Conservation (phyloP, 1,140 invertebrate species). For the Pollicipes pollicipes region DNA sequence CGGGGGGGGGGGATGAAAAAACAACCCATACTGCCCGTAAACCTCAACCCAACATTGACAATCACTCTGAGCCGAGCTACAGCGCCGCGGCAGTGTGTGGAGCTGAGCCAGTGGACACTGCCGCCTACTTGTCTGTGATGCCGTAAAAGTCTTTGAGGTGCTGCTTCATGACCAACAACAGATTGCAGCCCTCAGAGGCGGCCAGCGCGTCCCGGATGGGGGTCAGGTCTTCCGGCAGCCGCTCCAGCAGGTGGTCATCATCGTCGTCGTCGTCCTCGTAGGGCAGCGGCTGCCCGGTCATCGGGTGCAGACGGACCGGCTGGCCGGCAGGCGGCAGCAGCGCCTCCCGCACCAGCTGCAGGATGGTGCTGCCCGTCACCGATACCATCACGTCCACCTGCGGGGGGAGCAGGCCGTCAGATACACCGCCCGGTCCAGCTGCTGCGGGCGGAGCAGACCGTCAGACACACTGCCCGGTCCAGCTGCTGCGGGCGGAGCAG, state of each 20-base stretch:
- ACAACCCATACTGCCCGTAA: too few species aligned
- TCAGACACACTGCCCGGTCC: too few species aligned
- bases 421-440: too few species aligned
- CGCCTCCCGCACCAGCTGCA: constrained; percentile 74
- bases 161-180: constrained; percentile 80
- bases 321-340: constrained; percentile 24
- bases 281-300: constrained; percentile 24
- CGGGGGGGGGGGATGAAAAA: too few species aligned
- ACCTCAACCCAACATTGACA: too few species aligned
- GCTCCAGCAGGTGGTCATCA: constrained; percentile 53
- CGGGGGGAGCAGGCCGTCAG: too few species aligned
- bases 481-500: too few species aligned
- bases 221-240: constrained; percentile 56
- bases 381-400: constrained; percentile 24
- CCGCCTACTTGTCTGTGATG: constrained; percentile 62
- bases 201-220: constrained; percentile 65
- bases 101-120: not conserved
- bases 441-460: too few species aligned
- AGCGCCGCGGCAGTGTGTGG: too few species aligned
- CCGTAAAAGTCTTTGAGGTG: constrained; percentile 90
- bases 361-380: constrained; percentile 75
- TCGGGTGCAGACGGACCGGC: constrained; percentile 20
- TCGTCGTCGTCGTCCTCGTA: constrained; percentile 74
- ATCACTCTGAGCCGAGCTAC: too few species aligned
- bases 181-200: constrained; percentile 76